phyloP scores from a whole-genome alignment of 1,140 invertebrate genomes.

The Tetramorium parvispinum region DNA sequence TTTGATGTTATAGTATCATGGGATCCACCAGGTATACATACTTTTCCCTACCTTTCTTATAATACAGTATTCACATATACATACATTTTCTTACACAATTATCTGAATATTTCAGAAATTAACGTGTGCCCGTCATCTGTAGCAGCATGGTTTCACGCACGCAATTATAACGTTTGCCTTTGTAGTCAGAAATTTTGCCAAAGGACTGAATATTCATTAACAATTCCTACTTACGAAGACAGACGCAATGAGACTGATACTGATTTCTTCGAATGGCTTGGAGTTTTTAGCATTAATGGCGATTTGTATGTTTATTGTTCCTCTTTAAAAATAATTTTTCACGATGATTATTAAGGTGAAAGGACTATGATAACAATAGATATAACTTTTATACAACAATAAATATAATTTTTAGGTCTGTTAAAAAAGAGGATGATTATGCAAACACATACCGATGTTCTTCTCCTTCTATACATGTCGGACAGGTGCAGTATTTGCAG shows the following conservation, averaged over 20 bases:
- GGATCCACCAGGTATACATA: constrained; percentile 85
- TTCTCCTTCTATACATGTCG: constrained; percentile 73
- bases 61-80: background rate
- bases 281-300: constrained; percentile 84
- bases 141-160: constrained; percentile 86
- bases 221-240: constrained; percentile 79
- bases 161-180: constrained; percentile 82
- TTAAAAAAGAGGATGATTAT: constrained; percentile 76
- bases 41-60: constrained; percentile 9
- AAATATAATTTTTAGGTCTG: constrained; percentile 66
- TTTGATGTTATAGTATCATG: constrained; percentile 86
- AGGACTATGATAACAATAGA: background rate
- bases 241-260: constrained; percentile 68
- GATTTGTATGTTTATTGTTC: constrained; percentile 80
- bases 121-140: constrained; percentile 87
- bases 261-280: constrained; percentile 87
- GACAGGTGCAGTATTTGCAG: constrained; percentile 82
- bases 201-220: constrained; percentile 79
- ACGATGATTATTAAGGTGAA: background rate
- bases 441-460: constrained; percentile 82
- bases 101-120: constrained; percentile 77
- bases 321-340: constrained; percentile 3
- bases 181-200: constrained; percentile 81
- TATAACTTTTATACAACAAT: constrained; percentile 32
- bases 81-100: background rate